Evolutionary conservation across 2,113 vertebrate species (phyloP).

Genomic region (Sceloporus tristichus): DNA sequence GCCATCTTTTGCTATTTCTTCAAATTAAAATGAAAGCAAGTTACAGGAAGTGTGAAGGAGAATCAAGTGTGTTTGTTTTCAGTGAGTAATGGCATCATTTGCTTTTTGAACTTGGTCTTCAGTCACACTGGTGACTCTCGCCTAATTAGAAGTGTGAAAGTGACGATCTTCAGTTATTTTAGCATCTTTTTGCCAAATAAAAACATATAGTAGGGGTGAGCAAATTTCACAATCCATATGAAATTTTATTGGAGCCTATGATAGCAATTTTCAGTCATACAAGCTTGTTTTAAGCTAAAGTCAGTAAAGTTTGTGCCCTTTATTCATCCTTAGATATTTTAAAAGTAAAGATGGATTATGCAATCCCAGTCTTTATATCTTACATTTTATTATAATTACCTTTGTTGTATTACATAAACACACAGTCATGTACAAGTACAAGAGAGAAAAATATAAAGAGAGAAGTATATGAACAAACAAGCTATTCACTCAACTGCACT

Average conservation of each 20-base stretch:
- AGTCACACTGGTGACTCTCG: conserved; percentile 50
- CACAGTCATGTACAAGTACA: background rate
- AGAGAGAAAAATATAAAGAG: background rate
- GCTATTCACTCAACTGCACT: background rate
- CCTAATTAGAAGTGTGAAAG: conserved; percentile 56
- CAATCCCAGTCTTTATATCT: background rate
- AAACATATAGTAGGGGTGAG: conserved; percentile 45
- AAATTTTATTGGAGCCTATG: background rate
- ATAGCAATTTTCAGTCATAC: background rate
- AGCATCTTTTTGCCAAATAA: conserved; percentile 42
- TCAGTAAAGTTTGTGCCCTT: conserved; percentile 23
- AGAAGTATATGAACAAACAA: background rate
- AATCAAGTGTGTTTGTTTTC: conserved; percentile 20
- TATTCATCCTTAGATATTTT: conserved; percentile 5
- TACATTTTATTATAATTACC: background rate
- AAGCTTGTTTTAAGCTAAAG: background rate
- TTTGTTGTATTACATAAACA: background rate
- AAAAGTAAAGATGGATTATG: background rate
- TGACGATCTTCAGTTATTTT: conserved; percentile 40
- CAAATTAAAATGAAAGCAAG: conserved; percentile 15
- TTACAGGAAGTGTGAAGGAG: conserved; percentile 34
- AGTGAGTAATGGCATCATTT: conserved; percentile 56
- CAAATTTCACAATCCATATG: conserved; percentile 12
- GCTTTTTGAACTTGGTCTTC: conserved; percentile 50
- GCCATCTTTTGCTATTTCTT: conserved; percentile 37